phyloP scores from a whole-genome alignment of 1,140 invertebrate genomes.

The Gryon sp. region DNA sequence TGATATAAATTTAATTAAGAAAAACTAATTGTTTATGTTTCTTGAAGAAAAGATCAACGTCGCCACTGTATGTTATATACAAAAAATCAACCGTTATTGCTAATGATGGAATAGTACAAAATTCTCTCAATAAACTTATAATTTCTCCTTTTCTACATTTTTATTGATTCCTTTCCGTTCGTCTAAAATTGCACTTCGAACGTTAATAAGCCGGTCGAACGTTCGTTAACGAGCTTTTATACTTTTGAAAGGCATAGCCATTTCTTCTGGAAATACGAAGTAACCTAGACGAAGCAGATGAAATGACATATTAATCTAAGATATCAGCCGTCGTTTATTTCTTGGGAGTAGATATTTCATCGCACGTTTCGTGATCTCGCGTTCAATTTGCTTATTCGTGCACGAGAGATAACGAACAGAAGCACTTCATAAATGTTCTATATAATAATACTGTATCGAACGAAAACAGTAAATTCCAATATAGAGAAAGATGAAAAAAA shows the following conservation, averaged over 20 bases:
- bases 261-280: slow-evolving; percentile 45
- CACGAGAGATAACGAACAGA: slow-evolving; percentile 33
- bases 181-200: slow-evolving; percentile 30
- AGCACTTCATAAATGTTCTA: slow-evolving; percentile 8
- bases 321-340: slow-evolving; percentile 48
- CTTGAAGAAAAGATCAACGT: slow-evolving; percentile 2
- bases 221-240: slow-evolving; percentile 60
- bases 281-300: slow-evolving; percentile 43
- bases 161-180: slow-evolving; percentile 38
- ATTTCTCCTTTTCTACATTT: slow-evolving; percentile 54
- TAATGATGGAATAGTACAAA: slow-evolving; percentile 12
- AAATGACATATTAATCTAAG: slow-evolving; percentile 54
- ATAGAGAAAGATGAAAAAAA: too few species aligned
- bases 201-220: slow-evolving; percentile 62
- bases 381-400: slow-evolving; percentile 42
- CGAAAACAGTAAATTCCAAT: too few species aligned
- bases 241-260: slow-evolving; percentile 26
- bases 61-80: slow-evolving; percentile 11
- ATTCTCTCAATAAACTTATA: slow-evolving; percentile 39
- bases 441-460: neutral
- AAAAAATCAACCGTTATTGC: slow-evolving; percentile 21
- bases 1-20: slow-evolving; percentile 14
- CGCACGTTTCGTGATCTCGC: slow-evolving; percentile 6
- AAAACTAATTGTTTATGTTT: slow-evolving; percentile 7
- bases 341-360: slow-evolving; percentile 9